phyloP scores from a whole-genome alignment of 1,140 invertebrate genomes.

The Drosophila takahashii region DNA sequence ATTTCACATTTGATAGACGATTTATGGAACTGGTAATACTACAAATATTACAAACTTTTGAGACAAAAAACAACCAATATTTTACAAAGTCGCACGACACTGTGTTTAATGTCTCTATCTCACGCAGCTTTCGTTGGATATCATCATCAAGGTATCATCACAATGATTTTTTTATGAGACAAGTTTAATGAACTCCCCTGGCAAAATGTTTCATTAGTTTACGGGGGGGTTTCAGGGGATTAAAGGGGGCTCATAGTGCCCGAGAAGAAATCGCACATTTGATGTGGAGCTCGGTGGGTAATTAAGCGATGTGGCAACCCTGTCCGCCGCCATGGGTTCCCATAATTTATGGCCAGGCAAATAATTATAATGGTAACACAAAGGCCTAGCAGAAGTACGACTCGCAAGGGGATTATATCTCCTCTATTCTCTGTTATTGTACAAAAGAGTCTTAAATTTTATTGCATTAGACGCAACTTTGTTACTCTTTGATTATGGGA shows the following conservation, averaged over 20 bases:
- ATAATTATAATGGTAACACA: slow-evolving; percentile 82
- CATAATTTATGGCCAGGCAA: slow-evolving; percentile 76
- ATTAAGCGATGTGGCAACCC: slow-evolving; percentile 78
- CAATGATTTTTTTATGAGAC: slow-evolving; percentile 45
- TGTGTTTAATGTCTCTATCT: slow-evolving; percentile 15
- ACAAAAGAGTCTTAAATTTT: slow-evolving; percentile 81
- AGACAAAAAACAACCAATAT: slow-evolving; percentile 13
- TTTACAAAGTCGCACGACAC: slow-evolving; percentile 16
- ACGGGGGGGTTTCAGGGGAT: slow-evolving; percentile 2
- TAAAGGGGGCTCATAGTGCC: not conserved
- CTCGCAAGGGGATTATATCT: slow-evolving; percentile 1
- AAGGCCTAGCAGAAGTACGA: slow-evolving; percentile 46
- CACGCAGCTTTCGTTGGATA: slow-evolving; percentile 35
- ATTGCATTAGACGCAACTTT: slow-evolving; percentile 63
- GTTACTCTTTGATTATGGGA: slow-evolving; percentile 79
- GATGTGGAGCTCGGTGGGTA: slow-evolving; percentile 61
- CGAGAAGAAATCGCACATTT: slow-evolving; percentile 48
- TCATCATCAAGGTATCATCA: slow-evolving; percentile 46
- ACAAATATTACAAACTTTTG: slow-evolving; percentile 3
- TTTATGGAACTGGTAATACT: not conserved
- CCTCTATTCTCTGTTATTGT: slow-evolving; percentile 10
- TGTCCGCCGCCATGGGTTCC: slow-evolving; percentile 47
- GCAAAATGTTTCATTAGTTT: slow-evolving; percentile 70
- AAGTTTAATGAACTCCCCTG: slow-evolving; percentile 72
- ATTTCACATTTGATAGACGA: not conserved